Base-by-base conservation (phyloP, 2,113 vertebrate species). In the Caranx ignobilis region DNA sequence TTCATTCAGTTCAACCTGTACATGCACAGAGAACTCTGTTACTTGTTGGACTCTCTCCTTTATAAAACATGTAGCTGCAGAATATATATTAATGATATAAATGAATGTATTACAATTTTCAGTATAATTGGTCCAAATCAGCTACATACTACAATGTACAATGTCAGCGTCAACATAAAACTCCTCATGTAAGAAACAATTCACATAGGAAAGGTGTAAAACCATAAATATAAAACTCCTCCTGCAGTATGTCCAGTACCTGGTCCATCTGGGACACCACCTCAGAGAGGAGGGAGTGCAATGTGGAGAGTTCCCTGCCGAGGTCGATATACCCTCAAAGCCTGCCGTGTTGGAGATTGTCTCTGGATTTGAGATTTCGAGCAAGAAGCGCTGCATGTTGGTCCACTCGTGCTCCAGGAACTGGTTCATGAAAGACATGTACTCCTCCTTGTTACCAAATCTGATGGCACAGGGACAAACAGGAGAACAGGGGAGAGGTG, bases 351-450 rank as follows among this genome's bases (percentile, higher is more conserved):
- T 99, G 52, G 97, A 99, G 90, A 97, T 95, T 62, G 97, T 98
- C 92, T 99, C 98, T 0, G 97, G 97, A 84, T 99, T 98, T 47
- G 98, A 99, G 88, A 99, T 99, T 94, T 99, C 97, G 72, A 98
- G 88, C 3, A 99, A 92, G 85, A 99, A 99, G 11, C 97, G 96
- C 90, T 99, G 98, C 97, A 99, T 99, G 83, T 97, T 98, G 77
- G 96, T 97, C 97, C 97, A 98, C 80, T 99, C 97, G 0, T 97
- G 97, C 83, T 99, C 97, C 92, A 99, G 90, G 92, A 99, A 99
- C 94, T 98, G 97, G 92, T 99, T 99, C 98, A 99, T 99, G 88
- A 99, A 99, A 11, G 97, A 98, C 98, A 99, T 99, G 94, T 99
- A 99, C 56, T 98, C 97, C 67, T 99, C 97, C 83, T 99, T 99